Conservation (phyloP, 2,797 vertebrate genomes). For the Mionectes olivaceus region DNA sequence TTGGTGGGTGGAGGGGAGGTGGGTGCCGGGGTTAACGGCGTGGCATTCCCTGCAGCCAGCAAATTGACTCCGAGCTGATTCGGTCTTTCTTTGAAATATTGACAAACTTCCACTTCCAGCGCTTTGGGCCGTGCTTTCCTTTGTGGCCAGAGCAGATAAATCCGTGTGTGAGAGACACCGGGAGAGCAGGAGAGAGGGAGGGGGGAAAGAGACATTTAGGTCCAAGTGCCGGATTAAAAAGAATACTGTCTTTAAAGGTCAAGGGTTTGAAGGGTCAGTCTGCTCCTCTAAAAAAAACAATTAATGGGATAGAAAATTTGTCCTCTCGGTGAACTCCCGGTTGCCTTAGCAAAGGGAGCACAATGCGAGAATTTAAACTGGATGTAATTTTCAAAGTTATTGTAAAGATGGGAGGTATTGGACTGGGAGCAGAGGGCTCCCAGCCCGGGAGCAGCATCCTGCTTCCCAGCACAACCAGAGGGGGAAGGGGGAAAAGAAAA, state of each 20-base stretch:
- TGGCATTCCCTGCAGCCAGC: conserved; percentile 72
- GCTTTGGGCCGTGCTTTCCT: conserved; percentile 35
- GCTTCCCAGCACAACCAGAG: background rate
- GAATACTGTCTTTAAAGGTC: conserved; percentile 86
- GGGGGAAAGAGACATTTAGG: conserved; percentile 44
- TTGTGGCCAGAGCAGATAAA: conserved; percentile 64
- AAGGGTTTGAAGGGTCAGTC: conserved; percentile 87
- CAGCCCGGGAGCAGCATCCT: background rate
- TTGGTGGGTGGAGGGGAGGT: conserved; percentile 50
- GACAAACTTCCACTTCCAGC: conserved; percentile 71
- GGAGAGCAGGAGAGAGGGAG: background rate
- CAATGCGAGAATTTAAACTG: conserved; percentile 79
- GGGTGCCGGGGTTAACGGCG: conserved; percentile 58
- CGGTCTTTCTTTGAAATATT: conserved; percentile 77
- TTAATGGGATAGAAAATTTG: conserved; percentile 94
- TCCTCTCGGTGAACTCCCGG: conserved; percentile 92
- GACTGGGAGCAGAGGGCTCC: background rate
- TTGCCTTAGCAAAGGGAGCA: conserved; percentile 81
- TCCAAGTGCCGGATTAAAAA: conserved; percentile 73
- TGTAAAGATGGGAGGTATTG: conserved; percentile 34
- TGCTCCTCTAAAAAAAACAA: conserved; percentile 83
- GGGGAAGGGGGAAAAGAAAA: background rate
- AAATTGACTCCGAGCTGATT: conserved; percentile 73
- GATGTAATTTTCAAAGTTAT: conserved; percentile 73
- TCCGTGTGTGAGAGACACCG: conserved; percentile 29